A percentile compares a stretch with the other conserved stretches of the same genome.
These are phyloP conservation scores for Sycophaga agraensis DNA, from an alignment of 1,140 invertebrate genomes.

Conservation along the genomic window DNA sequence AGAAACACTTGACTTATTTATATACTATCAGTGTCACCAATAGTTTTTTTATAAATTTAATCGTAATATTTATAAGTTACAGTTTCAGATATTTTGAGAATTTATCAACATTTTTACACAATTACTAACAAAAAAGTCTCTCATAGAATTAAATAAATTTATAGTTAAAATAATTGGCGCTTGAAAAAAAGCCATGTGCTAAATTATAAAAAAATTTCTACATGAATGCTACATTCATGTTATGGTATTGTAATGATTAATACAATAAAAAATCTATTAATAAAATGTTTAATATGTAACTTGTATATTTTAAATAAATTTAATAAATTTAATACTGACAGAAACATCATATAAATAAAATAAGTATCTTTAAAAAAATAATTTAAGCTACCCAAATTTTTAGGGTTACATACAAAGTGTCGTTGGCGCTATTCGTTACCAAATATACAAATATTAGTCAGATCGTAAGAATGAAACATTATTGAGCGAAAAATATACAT, in stretches of 20 bases:
- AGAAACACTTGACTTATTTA: background rate
- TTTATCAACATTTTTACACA: background rate
- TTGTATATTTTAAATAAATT: too few species aligned
- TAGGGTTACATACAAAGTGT: background rate
- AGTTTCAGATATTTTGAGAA: background rate
- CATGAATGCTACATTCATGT: too few species aligned
- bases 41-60: background rate
- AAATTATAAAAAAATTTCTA: too few species aligned
- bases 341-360: background rate
- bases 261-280: too few species aligned
- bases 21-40: background rate
- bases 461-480: background rate
- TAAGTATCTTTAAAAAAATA: background rate
- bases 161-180: too few species aligned
- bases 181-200: too few species aligned
- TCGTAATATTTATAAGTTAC: background rate
- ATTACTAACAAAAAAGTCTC: too few species aligned
- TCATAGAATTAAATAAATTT: too few species aligned
- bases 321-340: background rate
- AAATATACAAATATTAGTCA: background rate
- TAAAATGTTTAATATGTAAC: too few species aligned
- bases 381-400: constrained; percentile 13
- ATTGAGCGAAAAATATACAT: background rate
- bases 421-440: too few species aligned
- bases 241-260: too few species aligned